Evolutionary conservation across 2,113 vertebrate genomes (phyloP).

Genomic region (Oncorhynchus clarkii): DNA sequence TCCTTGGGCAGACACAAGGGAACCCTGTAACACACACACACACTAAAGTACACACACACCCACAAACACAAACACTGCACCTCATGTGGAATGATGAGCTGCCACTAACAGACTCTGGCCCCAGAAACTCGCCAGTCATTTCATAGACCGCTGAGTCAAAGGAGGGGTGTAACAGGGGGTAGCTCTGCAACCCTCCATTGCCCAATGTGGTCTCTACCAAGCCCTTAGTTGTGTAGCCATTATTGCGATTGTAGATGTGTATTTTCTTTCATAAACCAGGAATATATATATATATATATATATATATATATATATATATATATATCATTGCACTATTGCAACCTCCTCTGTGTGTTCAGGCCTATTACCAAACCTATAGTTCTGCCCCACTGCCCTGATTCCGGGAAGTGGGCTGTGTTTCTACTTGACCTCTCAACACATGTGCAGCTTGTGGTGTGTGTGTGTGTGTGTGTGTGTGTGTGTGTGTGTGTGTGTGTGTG

Average conservation of each 20-base stretch:
- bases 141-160: neutral
- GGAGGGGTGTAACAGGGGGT: constrained; percentile 5
- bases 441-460: no score
- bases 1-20: constrained; percentile 2
- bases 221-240: constrained; percentile 17
- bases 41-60: constrained; percentile 11
- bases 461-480: neutral
- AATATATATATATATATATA: neutral
- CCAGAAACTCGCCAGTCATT: neutral
- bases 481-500: no score
- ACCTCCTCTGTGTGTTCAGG: neutral
- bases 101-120: constrained; percentile 35
- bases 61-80: constrained; percentile 1
- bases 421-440: neutral
- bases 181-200: constrained; percentile 16
- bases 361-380: neutral
- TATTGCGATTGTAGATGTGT: neutral
- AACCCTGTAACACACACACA: constrained; percentile 7
- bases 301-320: no score
- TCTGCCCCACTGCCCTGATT: neutral
- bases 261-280: constrained; percentile 15
- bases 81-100: constrained; percentile 43
- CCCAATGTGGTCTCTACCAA: constrained; percentile 8
- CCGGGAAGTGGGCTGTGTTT: neutral
- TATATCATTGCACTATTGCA: neutral